Evolutionary conservation across 2,113 vertebrate genomes (phyloP).

Genomic region (Acrocephalus arundinaceus): DNA sequence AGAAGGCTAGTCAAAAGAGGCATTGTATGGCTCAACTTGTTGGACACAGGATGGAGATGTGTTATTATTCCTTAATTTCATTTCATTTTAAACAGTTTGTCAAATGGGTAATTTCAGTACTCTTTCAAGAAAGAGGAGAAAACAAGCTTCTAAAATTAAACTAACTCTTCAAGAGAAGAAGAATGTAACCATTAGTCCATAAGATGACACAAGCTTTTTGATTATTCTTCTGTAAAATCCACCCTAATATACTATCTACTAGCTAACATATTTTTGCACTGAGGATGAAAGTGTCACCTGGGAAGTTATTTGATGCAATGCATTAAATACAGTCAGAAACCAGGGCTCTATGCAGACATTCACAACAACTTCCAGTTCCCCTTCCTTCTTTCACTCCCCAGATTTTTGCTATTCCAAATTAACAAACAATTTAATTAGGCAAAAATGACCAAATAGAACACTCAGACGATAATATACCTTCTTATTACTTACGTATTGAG

Average conservation of each 20-base stretch:
- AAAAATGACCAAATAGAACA: not conserved
- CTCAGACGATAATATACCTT: not conserved
- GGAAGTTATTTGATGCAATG: not conserved
- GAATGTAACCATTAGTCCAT: not conserved
- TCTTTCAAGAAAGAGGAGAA: not conserved
- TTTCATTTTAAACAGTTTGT: not conserved
- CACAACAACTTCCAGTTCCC: not conserved
- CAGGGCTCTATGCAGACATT: not conserved
- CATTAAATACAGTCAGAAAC: not conserved
- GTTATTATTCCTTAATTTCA: not conserved
- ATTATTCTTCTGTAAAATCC: not conserved
- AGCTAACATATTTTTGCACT: not conserved
- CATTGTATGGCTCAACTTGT: not conserved
- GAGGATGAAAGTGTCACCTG: not conserved
- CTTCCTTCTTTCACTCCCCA: not conserved
- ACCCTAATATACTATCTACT: not conserved
- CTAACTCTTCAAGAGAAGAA: not conserved
- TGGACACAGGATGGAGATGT: not conserved
- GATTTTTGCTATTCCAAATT: not conserved
- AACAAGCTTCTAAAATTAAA: not conserved
- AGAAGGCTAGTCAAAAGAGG: not conserved
- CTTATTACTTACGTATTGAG: constrained; percentile 83
- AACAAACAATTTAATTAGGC: not conserved
- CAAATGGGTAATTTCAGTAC: not conserved
- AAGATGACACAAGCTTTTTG: not conserved